Base-by-base conservation (phyloP, 1,140 invertebrate genomes). In the Pemphigus obesinymphae region DNA sequence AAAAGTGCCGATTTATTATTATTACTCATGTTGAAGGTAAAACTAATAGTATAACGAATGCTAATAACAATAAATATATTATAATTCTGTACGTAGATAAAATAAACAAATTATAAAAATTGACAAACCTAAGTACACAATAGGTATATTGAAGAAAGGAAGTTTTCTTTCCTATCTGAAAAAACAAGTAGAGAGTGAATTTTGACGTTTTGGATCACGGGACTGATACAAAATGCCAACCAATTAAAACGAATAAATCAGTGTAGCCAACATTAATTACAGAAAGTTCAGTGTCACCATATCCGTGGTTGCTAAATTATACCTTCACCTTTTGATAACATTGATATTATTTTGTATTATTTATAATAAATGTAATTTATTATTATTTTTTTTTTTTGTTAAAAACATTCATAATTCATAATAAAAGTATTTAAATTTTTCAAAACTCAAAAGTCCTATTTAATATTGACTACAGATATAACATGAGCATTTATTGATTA, bases 1-100 rank as follows among this genome's bases (percentile, higher is more conserved):
- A 97, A 98, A 83, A 97, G 89, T 40, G 73, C 73, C 4, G 73
- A 76, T 58, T 58, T 76, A 58, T 76, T 76, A 29, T 76, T 76
- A 37, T 40, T 70, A 13, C 37, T 70, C 66, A 70, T 70, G 5
- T 26, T 15, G n/a, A 17, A 40, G 2, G 2, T 61, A 31, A n/a
- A 61, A 20, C 26, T 29, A 66, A 37, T 13, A 10, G 34, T 37
- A 37, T n/a, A 40, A 66, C 10, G 10, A 13, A 66, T 11, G 0
- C 8, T 17, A 70, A 43, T 45, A 43, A 43, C 40, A 1, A 45
- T 3, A 8, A 29, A 43, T 45, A 26, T 68, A 31, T 78, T 20
- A n/a, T n/a, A n/a, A n/a, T n/a, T 80, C 37, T 61, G 37, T 80
- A 80, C 76, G 55, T 80, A 80, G 76, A 80, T 80, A 61, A 63